These are phyloP conservation scores for Cyrtonyx montezumae DNA, from an alignment of 2,113 vertebrate genomes.

Conservation along the genomic window DNA sequence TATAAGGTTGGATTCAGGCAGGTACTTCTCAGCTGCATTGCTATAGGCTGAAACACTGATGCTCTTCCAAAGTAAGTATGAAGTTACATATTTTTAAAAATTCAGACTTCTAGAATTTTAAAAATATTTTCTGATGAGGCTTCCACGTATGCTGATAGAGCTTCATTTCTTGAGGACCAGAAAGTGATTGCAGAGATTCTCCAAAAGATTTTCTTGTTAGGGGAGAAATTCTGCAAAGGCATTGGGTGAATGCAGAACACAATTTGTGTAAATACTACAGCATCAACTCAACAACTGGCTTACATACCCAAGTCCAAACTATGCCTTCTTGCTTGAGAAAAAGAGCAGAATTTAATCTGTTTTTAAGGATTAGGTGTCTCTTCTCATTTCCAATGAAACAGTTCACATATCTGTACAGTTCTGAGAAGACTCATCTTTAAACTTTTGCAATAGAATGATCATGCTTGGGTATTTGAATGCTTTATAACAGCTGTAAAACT, in stretches of 20 bases:
- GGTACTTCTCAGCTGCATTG: not conserved
- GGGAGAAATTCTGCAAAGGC: not conserved
- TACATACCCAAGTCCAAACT: not conserved
- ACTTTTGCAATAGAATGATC: not conserved
- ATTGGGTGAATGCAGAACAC: not conserved
- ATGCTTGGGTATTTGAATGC: not conserved
- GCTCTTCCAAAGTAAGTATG: fast-evolving
- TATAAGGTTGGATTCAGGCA: not conserved
- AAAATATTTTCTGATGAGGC: not conserved
- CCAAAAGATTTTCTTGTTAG: not conserved
- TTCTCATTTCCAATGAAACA: not conserved
- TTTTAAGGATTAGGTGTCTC: not conserved
- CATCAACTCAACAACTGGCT: not conserved
- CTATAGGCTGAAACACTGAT: not conserved
- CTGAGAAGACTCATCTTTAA: not conserved
- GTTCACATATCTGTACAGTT: not conserved
- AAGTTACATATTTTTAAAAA: not conserved
- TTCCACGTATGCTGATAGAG: not conserved
- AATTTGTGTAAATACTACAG: not conserved
- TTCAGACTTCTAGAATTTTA: not conserved
- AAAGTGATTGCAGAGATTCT: fast-evolving
- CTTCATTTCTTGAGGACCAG: not conserved
- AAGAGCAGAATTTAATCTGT: not conserved
- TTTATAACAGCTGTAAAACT: not conserved
- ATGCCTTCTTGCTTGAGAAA: not conserved